A percentile compares a stretch with the other conserved stretches of the same genome.
Conservation (phyloP, 2,888 invertebrate genomes). For the Neoscelio sp. region DNA sequence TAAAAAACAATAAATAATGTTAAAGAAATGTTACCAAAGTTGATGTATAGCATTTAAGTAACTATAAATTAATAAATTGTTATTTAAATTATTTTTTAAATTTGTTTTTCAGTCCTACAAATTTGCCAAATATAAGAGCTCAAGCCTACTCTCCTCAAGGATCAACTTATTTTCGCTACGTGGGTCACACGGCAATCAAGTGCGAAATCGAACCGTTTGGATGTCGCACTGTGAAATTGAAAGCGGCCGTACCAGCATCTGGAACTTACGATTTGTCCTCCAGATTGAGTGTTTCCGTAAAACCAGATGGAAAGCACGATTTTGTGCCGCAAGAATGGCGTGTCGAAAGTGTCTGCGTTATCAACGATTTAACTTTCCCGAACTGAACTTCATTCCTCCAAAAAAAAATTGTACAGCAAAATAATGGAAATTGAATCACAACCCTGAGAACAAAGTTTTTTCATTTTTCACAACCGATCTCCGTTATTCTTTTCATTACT, state of each 20-base stretch:
- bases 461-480: no score
- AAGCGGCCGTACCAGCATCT: constrained; percentile 86
- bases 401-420: neutral
- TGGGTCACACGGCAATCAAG: constrained; percentile 82
- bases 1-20: no score
- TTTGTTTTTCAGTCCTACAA: constrained; percentile 76
- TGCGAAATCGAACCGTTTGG: constrained; percentile 84
- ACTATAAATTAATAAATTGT: neutral
- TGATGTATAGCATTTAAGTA: no score
- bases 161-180: constrained; percentile 82
- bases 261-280: constrained; percentile 89
- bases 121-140: constrained; percentile 78
- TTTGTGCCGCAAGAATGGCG: constrained; percentile 80
- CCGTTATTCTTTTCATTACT: no score
- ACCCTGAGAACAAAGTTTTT: constrained; percentile 1
- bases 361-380: constrained; percentile 66
- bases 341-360: constrained; percentile 80
- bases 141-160: constrained; percentile 82
- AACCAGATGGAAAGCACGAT: constrained; percentile 74
- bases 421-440: constrained; percentile 8
- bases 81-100: constrained; percentile 7
- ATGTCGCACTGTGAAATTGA: constrained; percentile 85
- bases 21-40: no score
- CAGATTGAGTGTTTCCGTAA: constrained; percentile 84
- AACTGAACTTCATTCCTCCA: constrained; percentile 1